Conservation (phyloP, 2,888 invertebrate species). For the Cephus sareptanus region DNA sequence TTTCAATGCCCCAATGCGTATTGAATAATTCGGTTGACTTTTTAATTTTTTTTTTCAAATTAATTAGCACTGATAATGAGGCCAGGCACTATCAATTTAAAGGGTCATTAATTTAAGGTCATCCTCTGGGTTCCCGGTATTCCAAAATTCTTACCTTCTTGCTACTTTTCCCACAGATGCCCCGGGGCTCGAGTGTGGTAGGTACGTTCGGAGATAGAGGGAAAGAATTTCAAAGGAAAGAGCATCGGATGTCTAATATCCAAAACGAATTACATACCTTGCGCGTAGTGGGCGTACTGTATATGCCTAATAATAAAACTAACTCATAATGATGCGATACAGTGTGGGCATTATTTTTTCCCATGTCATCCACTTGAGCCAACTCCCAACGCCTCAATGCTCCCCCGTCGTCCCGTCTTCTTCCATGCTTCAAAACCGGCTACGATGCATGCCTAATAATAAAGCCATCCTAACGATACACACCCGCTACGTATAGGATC, state of each 20-base stretch:
- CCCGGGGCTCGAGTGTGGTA: background rate
- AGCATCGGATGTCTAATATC: background rate
- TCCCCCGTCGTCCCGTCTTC: background rate
- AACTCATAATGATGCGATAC: background rate
- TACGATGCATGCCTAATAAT: slow-evolving; percentile 23
- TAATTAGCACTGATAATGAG: background rate
- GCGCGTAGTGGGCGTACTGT: background rate
- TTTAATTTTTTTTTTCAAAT: background rate
- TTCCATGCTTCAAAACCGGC: background rate
- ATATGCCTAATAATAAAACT: background rate
- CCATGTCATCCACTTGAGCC: background rate
- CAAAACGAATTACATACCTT: background rate
- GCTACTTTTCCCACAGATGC: background rate
- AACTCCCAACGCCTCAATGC: background rate
- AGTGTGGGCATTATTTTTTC: background rate
- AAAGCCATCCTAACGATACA: slow-evolving; percentile 39
- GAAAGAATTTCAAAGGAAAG: background rate
- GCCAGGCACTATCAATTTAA: background rate
- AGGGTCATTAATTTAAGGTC: background rate
- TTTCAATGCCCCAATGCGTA: too few species aligned
- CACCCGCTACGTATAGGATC: slow-evolving; percentile 26
- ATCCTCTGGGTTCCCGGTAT: background rate
- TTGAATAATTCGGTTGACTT: background rate
- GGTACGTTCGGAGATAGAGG: background rate
- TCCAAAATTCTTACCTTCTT: background rate